A percentile compares a stretch with the other conserved stretches of the same genome.
phyloP scores from a whole-genome alignment of 2,113 vertebrate genomes.

The Litocranius walleri region DNA sequence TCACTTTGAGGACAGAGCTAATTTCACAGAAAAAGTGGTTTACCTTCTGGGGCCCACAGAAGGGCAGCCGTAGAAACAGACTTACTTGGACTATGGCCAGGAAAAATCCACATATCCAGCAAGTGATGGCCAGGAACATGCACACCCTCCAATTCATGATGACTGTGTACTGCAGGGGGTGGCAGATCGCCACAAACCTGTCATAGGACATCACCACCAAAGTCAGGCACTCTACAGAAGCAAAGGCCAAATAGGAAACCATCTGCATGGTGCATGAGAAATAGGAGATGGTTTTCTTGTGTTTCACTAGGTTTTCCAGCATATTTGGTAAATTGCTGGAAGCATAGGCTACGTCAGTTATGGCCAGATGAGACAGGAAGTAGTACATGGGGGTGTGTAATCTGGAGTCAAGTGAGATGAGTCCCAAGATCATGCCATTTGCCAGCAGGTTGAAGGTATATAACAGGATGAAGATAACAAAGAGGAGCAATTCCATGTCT shows the following conservation, averaged over 20 bases:
- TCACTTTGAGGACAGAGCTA: slow-evolving; percentile 43
- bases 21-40: slow-evolving; percentile 59
- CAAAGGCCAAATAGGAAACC: background rate
- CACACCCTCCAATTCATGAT: background rate
- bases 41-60: slow-evolving; percentile 39
- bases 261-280: background rate
- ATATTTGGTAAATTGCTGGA: accelerated
- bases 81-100: background rate
- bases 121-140: background rate
- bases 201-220: slow-evolving; percentile 21
- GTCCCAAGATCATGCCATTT: background rate
- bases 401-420: background rate
- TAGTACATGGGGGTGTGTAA: background rate
- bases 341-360: background rate
- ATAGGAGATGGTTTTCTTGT: background rate
- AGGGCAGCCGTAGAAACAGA: slow-evolving; percentile 20
- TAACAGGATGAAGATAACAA: background rate
- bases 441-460: background rate
- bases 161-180: background rate
- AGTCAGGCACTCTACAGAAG: background rate
- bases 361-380: background rate
- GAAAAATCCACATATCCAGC: slow-evolving; percentile 21
- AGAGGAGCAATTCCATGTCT: background rate
- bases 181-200: slow-evolving; percentile 45
- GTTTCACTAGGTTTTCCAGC: background rate